These are phyloP conservation scores for Eumaeus atala DNA, from an alignment of 1,140 invertebrate species.

Conservation along the genomic window DNA sequence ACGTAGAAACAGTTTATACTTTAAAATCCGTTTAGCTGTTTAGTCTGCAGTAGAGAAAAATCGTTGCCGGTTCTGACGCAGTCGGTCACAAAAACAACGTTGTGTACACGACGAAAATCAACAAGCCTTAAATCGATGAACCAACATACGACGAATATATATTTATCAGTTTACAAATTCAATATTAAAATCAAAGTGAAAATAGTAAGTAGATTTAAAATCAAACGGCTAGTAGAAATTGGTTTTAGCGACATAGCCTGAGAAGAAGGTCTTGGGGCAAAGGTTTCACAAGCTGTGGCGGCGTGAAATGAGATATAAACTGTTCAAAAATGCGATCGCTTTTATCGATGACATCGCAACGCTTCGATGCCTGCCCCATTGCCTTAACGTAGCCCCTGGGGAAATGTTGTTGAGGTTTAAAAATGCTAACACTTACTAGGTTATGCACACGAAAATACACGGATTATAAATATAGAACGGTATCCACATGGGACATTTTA, in stretches of 20 bases:
- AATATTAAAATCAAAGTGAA: background rate
- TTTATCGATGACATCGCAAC: slow-evolving; percentile 28
- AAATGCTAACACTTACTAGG: slow-evolving; percentile 8
- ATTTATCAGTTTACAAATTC: too few species aligned
- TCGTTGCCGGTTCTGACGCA: background rate
- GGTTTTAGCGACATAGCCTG: slow-evolving; percentile 47
- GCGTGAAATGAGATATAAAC: slow-evolving; percentile 68
- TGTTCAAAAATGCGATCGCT: slow-evolving; percentile 56
- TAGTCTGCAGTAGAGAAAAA: too few species aligned
- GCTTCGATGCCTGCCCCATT: slow-evolving; percentile 24
- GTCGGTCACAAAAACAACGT: background rate
- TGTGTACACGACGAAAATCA: too few species aligned
- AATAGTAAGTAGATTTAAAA: background rate
- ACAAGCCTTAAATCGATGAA: background rate
- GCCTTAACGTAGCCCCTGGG: slow-evolving; percentile 28
- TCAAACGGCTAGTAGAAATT: slow-evolving; percentile 39
- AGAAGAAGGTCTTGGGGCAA: slow-evolving; percentile 28
- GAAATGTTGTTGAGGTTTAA: slow-evolving; percentile 29
- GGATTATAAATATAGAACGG: background rate
- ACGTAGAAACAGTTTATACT: too few species aligned
- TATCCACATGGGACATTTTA: too few species aligned
- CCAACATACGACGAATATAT: background rate
- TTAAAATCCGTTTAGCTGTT: too few species aligned
- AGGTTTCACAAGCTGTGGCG: slow-evolving; percentile 45
- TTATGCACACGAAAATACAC: background rate